Evolutionary conservation across 1,140 invertebrate species (phyloP).

Genomic region (Metaphire vulgaris): DNA sequence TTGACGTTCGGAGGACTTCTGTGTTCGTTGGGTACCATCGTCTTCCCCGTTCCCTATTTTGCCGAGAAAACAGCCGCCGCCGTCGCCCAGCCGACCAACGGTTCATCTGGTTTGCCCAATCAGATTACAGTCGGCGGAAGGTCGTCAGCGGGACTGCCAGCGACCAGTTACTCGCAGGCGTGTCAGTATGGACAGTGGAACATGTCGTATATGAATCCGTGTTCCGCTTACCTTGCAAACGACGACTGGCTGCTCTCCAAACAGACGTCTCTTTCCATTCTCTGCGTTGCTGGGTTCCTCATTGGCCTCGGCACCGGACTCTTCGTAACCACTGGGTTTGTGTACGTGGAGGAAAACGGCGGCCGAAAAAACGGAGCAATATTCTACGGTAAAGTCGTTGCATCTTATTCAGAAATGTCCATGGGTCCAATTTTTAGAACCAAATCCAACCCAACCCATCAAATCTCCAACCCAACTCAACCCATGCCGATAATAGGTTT

Average conservation of each 20-base stretch:
- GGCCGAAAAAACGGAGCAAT: neutral
- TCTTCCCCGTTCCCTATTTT: constrained; percentile 6
- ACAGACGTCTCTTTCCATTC: neutral
- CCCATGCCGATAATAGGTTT: no score
- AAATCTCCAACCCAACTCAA: no score
- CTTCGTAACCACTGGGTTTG: constrained; percentile 7
- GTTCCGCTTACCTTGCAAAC: neutral
- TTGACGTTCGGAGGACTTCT: constrained; percentile 1
- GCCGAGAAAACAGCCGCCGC: neutral
- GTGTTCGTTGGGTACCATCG: constrained; percentile 8
- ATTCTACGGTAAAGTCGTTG: constrained; percentile 15
- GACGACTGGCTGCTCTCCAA: neutral
- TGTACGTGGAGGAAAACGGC: constrained; percentile 17
- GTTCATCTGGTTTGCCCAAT: no score
- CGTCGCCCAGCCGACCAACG: no score
- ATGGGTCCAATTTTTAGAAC: no score
- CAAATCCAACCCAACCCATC: no score
- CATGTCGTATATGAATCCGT: neutral
- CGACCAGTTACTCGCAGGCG: neutral
- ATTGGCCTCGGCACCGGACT: constrained; percentile 18
- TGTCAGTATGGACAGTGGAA: neutral
- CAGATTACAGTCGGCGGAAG: no score
- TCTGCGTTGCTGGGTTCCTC: constrained; percentile 17
- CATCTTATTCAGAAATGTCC: no score
- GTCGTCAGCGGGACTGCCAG: neutral